These are phyloP conservation scores for Pseudeuparius sepicola DNA, from an alignment of 2,888 invertebrate species.

Conservation along the genomic window DNA sequence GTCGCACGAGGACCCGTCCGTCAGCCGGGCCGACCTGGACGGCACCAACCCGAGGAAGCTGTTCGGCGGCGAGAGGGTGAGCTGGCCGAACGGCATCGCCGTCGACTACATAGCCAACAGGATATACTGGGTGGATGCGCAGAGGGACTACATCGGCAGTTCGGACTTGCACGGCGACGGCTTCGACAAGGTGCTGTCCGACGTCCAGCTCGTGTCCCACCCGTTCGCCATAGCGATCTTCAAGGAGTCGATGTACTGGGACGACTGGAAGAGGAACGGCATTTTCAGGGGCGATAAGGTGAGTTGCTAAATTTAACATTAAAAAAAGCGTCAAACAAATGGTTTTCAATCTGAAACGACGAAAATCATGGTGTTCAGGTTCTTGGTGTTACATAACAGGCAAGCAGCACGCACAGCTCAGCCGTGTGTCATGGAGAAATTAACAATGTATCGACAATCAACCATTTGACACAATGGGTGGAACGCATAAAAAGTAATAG, in stretches of 20 bases:
- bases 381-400: no score
- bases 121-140: slow-evolving; percentile 83
- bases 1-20: slow-evolving; percentile 66
- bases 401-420: no score
- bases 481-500: no score
- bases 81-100: slow-evolving; percentile 82
- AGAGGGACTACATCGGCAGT: slow-evolving; percentile 71
- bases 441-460: no score
- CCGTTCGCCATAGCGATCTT: slow-evolving; percentile 80
- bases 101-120: slow-evolving; percentile 71
- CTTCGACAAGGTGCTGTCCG: slow-evolving; percentile 51
- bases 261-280: slow-evolving; percentile 75
- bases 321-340: no score
- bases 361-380: no score
- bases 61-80: slow-evolving; percentile 56
- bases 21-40: slow-evolving; percentile 71
- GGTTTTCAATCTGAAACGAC: no score
- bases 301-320: slow-evolving; percentile 46
- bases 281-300: slow-evolving; percentile 75
- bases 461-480: no score
- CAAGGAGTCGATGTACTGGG: slow-evolving; percentile 82
- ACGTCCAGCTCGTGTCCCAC: slow-evolving; percentile 61
- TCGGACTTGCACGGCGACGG: slow-evolving; percentile 34
- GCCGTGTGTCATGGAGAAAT: no score
- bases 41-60: slow-evolving; percentile 58